Percentiles rank a stretch among this genome's conserved stretches.
Conservation (phyloP, 2,113 vertebrate species). For the Corynorhinus townsendii region DNA sequence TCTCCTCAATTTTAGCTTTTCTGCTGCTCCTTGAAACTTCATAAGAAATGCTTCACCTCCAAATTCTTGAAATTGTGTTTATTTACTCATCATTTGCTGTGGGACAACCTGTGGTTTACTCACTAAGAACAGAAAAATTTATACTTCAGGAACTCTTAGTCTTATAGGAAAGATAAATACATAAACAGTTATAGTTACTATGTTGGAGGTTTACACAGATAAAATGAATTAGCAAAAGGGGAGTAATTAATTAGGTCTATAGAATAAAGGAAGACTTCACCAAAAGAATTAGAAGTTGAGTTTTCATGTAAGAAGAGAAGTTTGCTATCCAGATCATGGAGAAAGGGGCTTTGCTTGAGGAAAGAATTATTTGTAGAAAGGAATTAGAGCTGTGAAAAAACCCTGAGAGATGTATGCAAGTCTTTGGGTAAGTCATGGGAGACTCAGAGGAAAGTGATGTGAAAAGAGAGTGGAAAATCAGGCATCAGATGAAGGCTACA, state of each 20-base stretch:
- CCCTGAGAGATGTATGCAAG: not conserved
- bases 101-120: not conserved
- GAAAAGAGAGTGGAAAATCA: not conserved
- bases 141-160: not conserved
- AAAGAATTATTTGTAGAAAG: not conserved
- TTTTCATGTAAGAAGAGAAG: constrained; percentile 18
- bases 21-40: not conserved
- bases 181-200: not conserved
- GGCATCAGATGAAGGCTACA: not conserved
- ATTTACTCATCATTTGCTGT: constrained; percentile 1
- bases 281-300: not conserved
- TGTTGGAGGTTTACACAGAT: not conserved
- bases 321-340: not conserved
- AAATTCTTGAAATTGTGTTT: constrained; percentile 2
- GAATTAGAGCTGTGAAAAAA: not conserved
- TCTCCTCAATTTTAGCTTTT: not conserved
- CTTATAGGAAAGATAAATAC: not conserved
- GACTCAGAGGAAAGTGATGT: not conserved
- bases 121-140: constrained; percentile 17
- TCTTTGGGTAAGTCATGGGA: not conserved
- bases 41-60: not conserved
- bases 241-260: not conserved
- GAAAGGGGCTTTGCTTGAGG: not conserved
- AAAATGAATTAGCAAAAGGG: constrained; percentile 33
- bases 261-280: not conserved